These are phyloP conservation scores for Heliothis virescens DNA, from an alignment of 1,140 invertebrate species.

Conservation along the genomic window DNA sequence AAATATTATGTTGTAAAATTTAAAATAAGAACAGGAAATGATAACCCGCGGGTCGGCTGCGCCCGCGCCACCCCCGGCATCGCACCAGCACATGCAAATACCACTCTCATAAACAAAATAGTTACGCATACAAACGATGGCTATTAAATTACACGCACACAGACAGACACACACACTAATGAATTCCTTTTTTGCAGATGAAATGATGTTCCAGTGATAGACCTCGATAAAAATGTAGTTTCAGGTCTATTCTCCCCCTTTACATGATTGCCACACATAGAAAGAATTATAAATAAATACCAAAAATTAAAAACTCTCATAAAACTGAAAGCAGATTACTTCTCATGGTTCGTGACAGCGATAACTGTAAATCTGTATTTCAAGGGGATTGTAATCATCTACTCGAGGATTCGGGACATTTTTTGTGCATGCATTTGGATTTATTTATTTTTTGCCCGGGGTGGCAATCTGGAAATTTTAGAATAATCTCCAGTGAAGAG, in stretches of 20 bases:
- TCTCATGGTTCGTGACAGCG: constrained; percentile 46
- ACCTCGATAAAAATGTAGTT: neutral
- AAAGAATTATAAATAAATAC: neutral
- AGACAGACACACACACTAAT: constrained; percentile 22
- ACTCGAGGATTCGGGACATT: constrained; percentile 76
- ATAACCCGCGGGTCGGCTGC: constrained; percentile 80
- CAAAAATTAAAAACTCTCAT: constrained; percentile 23
- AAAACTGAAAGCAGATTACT: constrained; percentile 47
- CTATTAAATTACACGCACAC: constrained; percentile 52
- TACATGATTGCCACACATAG: neutral
- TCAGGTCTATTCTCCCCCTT: neutral
- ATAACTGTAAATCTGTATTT: constrained; percentile 73
- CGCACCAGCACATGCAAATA: constrained; percentile 65
- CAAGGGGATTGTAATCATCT: constrained; percentile 75
- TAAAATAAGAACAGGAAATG: constrained; percentile 84
- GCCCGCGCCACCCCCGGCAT: constrained; percentile 62
- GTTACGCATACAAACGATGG: constrained; percentile 46
- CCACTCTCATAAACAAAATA: constrained; percentile 34
- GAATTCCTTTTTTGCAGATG: neutral
- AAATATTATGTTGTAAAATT: constrained; percentile 81
- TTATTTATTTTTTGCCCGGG: constrained; percentile 82
- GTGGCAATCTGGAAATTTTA: constrained; percentile 85
- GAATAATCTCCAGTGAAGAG: constrained; percentile 80
- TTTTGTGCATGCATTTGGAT: constrained; percentile 71
- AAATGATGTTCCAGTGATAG: too few species aligned